Percentiles rank a stretch among this genome's conserved stretches.
Conservation (phyloP, 2,113 vertebrate species). For the Spea bombifrons region DNA sequence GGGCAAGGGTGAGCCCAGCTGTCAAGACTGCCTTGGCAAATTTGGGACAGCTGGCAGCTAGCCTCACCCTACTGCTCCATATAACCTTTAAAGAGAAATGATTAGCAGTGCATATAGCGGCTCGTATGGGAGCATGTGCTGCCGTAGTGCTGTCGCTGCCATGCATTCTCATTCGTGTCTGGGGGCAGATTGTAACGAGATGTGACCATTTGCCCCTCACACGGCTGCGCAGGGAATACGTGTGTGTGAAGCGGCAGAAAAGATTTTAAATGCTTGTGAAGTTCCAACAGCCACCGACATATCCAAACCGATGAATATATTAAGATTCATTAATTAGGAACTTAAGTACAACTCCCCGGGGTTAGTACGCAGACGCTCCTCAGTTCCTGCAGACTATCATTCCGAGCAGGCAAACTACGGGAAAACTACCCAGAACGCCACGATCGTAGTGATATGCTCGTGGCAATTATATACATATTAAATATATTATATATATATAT, state of each 20-base stretch:
- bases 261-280: slow-evolving; percentile 49
- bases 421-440: too few species aligned
- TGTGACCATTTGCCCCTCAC: slow-evolving; percentile 41
- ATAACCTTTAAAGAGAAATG: not conserved
- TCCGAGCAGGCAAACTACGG: too few species aligned
- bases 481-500: too few species aligned
- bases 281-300: slow-evolving; percentile 33
- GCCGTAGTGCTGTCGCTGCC: not conserved
- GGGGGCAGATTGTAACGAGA: slow-evolving; percentile 44
- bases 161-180: slow-evolving; percentile 20
- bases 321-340: slow-evolving; percentile 45
- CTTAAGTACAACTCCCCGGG: slow-evolving; percentile 27
- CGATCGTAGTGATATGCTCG: too few species aligned
- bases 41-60: too few species aligned
- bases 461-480: too few species aligned
- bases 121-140: not conserved
- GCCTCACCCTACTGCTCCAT: not conserved
- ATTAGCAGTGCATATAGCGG: not conserved
- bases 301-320: slow-evolving; percentile 46
- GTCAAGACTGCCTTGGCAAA: too few species aligned
- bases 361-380: slow-evolving; percentile 32
- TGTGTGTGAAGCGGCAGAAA: slow-evolving; percentile 46
- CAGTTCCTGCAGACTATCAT: slow-evolving; percentile 4
- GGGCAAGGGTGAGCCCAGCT: too few species aligned
- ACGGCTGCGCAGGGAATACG: slow-evolving; percentile 34